Percentiles rank a stretch among this genome's conserved stretches.
Conservation (phyloP, 2,797 vertebrate species). For the Cygnus olor region DNA sequence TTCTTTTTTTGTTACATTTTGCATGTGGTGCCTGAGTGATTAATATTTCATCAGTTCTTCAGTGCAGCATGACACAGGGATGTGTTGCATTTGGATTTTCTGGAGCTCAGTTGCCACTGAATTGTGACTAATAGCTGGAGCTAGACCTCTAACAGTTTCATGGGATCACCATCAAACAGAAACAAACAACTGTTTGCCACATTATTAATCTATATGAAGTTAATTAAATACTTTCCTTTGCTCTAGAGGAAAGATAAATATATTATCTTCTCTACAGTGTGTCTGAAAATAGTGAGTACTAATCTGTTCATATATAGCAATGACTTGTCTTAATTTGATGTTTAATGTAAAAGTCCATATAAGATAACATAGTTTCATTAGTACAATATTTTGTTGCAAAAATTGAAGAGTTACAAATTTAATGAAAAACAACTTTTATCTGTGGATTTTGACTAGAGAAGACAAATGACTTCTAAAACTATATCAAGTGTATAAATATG, state of each 20-base stretch:
- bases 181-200: conserved; percentile 70
- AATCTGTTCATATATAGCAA: conserved; percentile 41
- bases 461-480: neutral
- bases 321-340: conserved; percentile 42
- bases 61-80: conserved; percentile 42
- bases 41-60: conserved; percentile 78
- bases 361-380: neutral
- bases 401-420: neutral
- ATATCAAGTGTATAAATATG: neutral
- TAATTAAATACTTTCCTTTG: conserved; percentile 70
- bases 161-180: conserved; percentile 52
- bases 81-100: conserved; percentile 50
- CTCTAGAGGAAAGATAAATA: conserved; percentile 11
- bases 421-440: neutral
- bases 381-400: neutral
- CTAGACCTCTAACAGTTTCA: conserved; percentile 44
- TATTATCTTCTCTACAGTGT: neutral
- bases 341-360: conserved; percentile 45
- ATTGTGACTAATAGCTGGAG: conserved; percentile 67
- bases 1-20: conserved; percentile 66
- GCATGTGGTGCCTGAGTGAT: conserved; percentile 65
- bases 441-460: neutral
- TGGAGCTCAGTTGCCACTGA: conserved; percentile 41
- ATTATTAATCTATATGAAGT: conserved; percentile 72
- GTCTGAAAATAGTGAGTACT: conserved; percentile 40